These are phyloP conservation scores for Acropora tenuis DNA, from an alignment of 64 coral and sea anemone species.

Conservation along the genomic window DNA sequence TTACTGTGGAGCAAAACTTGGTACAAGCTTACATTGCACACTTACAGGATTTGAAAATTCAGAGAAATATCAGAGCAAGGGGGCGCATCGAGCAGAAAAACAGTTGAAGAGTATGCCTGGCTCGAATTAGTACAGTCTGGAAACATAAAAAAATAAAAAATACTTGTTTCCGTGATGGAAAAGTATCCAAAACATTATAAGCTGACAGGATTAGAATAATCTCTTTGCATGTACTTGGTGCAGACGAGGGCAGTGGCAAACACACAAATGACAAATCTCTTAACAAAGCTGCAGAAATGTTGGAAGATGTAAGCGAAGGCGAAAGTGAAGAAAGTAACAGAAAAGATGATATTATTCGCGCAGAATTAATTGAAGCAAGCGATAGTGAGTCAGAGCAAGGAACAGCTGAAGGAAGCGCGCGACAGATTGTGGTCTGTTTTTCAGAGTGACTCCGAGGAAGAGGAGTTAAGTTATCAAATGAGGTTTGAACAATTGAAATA, in stretches of 20 bases:
- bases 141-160: not conserved
- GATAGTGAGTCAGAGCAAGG: conserved; percentile 2
- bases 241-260: not conserved
- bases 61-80: conserved; percentile 28
- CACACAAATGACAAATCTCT: not conserved
- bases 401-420: not conserved
- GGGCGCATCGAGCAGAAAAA: conserved; percentile 2
- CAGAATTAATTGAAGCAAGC: not conserved
- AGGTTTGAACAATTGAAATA: not conserved
- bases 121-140: not conserved
- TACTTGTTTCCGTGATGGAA: conserved; percentile 27
- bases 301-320: not conserved
- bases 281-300: not conserved
- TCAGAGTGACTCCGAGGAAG: conserved; percentile 3
- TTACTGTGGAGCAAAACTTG: conserved; percentile 24
- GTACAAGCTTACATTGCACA: conserved; percentile 35
- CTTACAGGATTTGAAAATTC: conserved; percentile 39
- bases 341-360: not conserved
- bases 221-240: conserved; percentile 24
- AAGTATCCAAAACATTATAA: conserved; percentile 25
- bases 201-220: conserved; percentile 14
- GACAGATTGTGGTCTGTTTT: conserved; percentile 6
- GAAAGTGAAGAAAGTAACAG: conserved; percentile 10
- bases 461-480: not conserved
- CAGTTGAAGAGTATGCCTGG: conserved; percentile 24